Evolutionary conservation across 2,113 vertebrate species (phyloP).

Genomic region (Lichenostomus cassidix): DNA sequence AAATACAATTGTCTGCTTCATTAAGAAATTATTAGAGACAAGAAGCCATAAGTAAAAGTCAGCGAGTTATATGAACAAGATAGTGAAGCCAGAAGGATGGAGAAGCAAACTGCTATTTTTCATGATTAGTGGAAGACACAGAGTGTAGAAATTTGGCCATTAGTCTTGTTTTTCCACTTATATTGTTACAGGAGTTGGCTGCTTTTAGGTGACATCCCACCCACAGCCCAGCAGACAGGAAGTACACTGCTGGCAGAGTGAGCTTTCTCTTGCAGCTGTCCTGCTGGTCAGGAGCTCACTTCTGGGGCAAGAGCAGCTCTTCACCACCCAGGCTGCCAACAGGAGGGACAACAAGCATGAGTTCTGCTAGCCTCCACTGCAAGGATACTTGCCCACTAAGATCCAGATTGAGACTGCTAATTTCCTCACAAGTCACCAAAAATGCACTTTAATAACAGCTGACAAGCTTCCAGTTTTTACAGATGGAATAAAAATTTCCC

Average conservation of each 20-base stretch:
- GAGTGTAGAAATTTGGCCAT: neutral
- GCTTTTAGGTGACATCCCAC: neutral
- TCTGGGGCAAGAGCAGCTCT: neutral
- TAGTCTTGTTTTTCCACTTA: neutral
- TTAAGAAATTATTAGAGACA: constrained; percentile 13
- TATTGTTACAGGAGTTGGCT: neutral
- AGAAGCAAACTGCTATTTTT: neutral
- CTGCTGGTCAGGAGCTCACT: neutral
- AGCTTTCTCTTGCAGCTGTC: rapidly evolving
- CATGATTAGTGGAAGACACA: neutral
- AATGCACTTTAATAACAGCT: neutral
- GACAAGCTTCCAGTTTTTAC: rapidly evolving
- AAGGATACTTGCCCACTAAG: neutral
- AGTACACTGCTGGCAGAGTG: rapidly evolving
- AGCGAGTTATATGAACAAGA: neutral
- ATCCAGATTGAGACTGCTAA: neutral
- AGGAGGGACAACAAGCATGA: neutral
- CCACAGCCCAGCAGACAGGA: neutral
- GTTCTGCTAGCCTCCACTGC: neutral
- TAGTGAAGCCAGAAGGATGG: neutral
- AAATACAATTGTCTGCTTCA: neutral
- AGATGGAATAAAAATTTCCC: neutral
- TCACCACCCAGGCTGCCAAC: neutral
- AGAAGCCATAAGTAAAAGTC: neutral
- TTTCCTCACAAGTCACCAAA: neutral